Percentiles rank a stretch among this genome's conserved stretches.
These are phyloP conservation scores for Seira sanloemensis DNA, from an alignment of 2,888 invertebrate genomes.

Conservation along the genomic window DNA sequence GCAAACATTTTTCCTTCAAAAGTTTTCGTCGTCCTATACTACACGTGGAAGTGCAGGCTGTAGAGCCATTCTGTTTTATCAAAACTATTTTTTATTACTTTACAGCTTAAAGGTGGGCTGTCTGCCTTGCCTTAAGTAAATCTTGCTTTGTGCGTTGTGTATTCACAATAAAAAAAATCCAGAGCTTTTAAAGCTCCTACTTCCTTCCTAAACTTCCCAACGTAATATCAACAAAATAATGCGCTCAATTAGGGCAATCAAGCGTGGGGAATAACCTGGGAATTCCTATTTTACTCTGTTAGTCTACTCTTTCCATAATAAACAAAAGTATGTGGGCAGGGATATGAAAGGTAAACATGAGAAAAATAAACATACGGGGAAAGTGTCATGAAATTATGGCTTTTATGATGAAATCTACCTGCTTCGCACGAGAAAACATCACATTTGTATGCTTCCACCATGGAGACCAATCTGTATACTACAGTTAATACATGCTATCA, in stretches of 20 bases:
- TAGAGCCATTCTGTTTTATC: background rate
- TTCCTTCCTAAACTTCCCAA: background rate
- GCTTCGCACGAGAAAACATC: background rate
- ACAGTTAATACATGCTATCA: too few species aligned
- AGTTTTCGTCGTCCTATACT: too few species aligned
- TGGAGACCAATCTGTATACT: too few species aligned
- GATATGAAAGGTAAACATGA: background rate
- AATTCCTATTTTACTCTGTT: background rate
- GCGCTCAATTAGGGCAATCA: background rate
- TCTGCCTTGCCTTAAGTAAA: background rate
- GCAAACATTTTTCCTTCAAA: background rate
- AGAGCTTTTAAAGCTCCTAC: background rate
- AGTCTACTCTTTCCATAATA: background rate
- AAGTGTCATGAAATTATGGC: constrained; percentile 1
- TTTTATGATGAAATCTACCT: background rate
- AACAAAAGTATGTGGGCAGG: background rate
- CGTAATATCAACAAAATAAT: background rate
- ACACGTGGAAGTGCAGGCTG: background rate
- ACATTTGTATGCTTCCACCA: background rate
- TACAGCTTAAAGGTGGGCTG: background rate
- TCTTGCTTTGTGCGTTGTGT: background rate
- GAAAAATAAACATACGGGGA: background rate
- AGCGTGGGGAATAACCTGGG: too few species aligned
- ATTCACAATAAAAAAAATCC: too few species aligned
- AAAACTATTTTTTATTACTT: background rate